Percentiles rank a stretch among this genome's conserved stretches.
Conservation (phyloP, 2,888 invertebrate genomes). For the Cataglyphis albicans region DNA sequence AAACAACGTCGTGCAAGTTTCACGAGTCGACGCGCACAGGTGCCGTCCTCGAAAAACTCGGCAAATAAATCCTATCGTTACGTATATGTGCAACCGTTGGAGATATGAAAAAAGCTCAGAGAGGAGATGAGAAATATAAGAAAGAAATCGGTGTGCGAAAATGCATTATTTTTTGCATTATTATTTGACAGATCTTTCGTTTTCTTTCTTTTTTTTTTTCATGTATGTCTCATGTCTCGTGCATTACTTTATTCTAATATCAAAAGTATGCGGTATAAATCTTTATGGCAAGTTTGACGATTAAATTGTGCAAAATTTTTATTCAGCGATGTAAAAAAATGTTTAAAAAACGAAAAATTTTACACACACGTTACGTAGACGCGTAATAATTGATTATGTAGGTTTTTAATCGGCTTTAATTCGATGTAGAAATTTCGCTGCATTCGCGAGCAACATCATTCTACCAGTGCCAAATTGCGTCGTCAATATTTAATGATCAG, state of each 20-base stretch:
- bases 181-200: slow-evolving; percentile 58
- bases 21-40: slow-evolving; percentile 77
- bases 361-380: neutral
- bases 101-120: slow-evolving; percentile 56
- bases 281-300: neutral
- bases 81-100: slow-evolving; percentile 64
- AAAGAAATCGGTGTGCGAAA: slow-evolving; percentile 41
- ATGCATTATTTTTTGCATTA: slow-evolving; percentile 72
- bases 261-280: neutral
- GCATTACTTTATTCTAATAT: neutral
- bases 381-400: slow-evolving; percentile 31
- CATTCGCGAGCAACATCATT: slow-evolving; percentile 44
- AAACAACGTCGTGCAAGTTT: slow-evolving; percentile 73
- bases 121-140: slow-evolving; percentile 36
- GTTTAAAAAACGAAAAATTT: neutral
- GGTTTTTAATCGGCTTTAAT: slow-evolving; percentile 46
- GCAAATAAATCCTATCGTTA: slow-evolving; percentile 80
- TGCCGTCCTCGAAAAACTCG: slow-evolving; percentile 79
- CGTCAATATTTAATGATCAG: slow-evolving; percentile 61
- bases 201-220: slow-evolving; percentile 39
- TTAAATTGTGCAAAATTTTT: neutral
- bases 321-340: neutral
- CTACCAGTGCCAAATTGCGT: slow-evolving; percentile 58
- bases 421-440: slow-evolving; percentile 40
- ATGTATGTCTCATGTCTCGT: neutral